phyloP scores from a whole-genome alignment of 2,113 vertebrate species.

The Nannospalax galili region DNA sequence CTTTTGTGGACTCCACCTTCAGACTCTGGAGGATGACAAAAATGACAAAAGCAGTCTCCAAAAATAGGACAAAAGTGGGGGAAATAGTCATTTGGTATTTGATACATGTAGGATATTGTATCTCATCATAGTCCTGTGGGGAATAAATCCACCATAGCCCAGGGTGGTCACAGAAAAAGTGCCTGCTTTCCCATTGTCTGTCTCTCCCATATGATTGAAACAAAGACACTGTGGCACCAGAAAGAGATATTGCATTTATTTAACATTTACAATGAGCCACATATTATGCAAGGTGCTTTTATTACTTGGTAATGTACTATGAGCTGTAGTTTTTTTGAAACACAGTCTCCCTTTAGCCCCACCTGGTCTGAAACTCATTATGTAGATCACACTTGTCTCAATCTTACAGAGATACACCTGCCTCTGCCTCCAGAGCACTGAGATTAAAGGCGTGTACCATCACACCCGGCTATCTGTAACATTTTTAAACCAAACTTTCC shows the following conservation, averaged over 20 bases:
- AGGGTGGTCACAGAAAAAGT: background rate
- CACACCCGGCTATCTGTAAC: background rate
- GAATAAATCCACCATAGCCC: background rate
- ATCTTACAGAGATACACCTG: too few relatives aligned
- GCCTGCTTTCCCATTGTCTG: background rate
- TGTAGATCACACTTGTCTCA: too few relatives aligned
- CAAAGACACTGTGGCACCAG: background rate
- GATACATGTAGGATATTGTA: background rate
- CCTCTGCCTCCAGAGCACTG: too few relatives aligned
- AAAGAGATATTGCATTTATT: background rate
- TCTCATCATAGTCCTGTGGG: background rate
- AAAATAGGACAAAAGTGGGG: background rate
- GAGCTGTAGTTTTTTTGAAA: too few relatives aligned
- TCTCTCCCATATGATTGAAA: background rate
- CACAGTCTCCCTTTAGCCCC: too few relatives aligned
- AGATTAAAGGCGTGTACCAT: too few relatives aligned
- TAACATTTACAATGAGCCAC: background rate
- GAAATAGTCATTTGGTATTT: conserved; percentile 21
- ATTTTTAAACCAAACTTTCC: background rate
- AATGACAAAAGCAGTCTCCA: background rate
- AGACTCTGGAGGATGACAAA: background rate
- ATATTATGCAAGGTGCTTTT: background rate
- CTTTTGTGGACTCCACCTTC: background rate
- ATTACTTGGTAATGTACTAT: background rate
- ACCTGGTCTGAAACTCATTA: too few relatives aligned